Conservation (phyloP, 2,113 vertebrate genomes). For the Suricata suricatta region DNA sequence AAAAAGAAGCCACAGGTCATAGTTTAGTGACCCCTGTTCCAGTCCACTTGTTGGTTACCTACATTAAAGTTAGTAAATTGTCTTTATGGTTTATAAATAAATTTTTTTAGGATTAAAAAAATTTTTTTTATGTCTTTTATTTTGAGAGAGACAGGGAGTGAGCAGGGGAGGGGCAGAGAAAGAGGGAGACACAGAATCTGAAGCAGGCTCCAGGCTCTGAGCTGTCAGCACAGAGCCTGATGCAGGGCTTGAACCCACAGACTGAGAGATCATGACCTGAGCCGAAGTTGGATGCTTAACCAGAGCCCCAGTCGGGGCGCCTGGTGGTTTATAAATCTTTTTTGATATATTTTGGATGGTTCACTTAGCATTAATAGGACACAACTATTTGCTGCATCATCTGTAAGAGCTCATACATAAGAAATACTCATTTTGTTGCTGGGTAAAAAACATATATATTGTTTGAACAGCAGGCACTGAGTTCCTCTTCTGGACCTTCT, state of each 20-base stretch:
- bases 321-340: not conserved
- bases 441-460: not conserved
- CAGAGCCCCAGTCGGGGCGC: too few species aligned
- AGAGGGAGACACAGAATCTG: too few species aligned
- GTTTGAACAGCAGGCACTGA: not conserved
- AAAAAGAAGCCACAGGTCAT: not conserved
- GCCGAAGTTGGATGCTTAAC: too few species aligned
- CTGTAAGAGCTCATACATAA: not conserved
- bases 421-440: not conserved
- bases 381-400: not conserved
- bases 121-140: too few species aligned
- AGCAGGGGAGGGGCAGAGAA: too few species aligned
- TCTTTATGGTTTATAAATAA: not conserved
- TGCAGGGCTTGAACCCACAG: too few species aligned
- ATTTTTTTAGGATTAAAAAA: too few species aligned
- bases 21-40: not conserved
- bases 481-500: not conserved
- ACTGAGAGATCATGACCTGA: too few species aligned
- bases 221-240: too few species aligned
- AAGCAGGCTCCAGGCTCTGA: too few species aligned
- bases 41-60: not conserved
- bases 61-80: not conserved
- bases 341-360: not conserved
- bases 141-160: too few species aligned
- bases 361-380: not conserved